Percentiles rank a stretch among this genome's conserved stretches.
These are phyloP conservation scores for Ericerus pela DNA, from an alignment of 1,140 invertebrate genomes.

Conservation along the genomic window DNA sequence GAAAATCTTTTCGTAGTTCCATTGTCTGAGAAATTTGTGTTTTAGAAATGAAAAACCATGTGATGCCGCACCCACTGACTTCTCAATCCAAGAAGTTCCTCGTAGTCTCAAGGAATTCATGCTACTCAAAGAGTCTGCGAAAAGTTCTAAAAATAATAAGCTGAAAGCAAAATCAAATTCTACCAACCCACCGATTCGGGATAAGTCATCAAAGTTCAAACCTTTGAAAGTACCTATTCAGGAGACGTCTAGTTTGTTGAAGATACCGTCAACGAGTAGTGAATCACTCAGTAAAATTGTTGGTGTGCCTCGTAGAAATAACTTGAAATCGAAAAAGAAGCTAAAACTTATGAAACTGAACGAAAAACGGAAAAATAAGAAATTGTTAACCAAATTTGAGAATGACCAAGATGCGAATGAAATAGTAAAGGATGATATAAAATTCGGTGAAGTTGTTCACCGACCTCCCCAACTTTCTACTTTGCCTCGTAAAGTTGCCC, in stretches of 20 bases:
- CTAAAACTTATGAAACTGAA: constrained; percentile 32
- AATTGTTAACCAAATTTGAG: constrained; percentile 19
- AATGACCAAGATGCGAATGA: constrained; percentile 13
- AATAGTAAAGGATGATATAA: constrained; percentile 34
- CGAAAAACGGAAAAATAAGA: constrained; percentile 30
- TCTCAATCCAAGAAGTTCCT: constrained; percentile 47
- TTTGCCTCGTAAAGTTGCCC: constrained; percentile 33
- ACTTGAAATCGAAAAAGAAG: constrained; percentile 31
- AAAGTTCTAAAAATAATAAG: constrained; percentile 26
- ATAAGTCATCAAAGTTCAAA: constrained; percentile 14
- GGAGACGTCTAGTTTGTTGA: background rate
- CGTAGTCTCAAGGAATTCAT: constrained; percentile 43
- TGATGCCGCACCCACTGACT: constrained; percentile 45
- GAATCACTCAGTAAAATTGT: background rate
- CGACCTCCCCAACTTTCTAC: constrained; percentile 41
- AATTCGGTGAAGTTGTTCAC: constrained; percentile 50
- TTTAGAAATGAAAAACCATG: too few species aligned
- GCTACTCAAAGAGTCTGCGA: constrained; percentile 36
- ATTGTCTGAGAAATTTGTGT: too few species aligned
- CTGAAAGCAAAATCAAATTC: constrained; percentile 23
- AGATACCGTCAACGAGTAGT: background rate
- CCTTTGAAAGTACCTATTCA: constrained; percentile 8
- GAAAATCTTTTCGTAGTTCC: too few species aligned
- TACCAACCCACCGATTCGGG: constrained; percentile 11
- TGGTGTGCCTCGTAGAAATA: constrained; percentile 23